phyloP scores from a whole-genome alignment of 1,140 invertebrate genomes.

The Trachymyrmex cornetzi region DNA sequence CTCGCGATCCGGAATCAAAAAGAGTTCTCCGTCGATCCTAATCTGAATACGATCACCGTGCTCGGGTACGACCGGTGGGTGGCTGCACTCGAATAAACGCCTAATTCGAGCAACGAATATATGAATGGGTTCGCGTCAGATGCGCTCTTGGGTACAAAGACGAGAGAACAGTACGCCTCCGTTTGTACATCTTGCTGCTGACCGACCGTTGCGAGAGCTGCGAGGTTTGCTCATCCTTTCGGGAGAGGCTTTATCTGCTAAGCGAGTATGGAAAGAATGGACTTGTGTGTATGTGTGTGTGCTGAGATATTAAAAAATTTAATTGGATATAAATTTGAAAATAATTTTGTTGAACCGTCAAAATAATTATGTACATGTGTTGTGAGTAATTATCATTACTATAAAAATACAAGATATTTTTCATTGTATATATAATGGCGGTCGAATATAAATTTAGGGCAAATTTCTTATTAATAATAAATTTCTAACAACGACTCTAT shows the following conservation, averaged over 20 bases:
- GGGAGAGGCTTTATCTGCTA: constrained; percentile 10
- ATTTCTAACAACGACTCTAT: no score
- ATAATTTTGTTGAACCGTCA: no score
- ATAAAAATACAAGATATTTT: no score
- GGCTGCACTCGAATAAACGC: constrained; percentile 68
- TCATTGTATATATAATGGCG: no score
- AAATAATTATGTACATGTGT: no score
- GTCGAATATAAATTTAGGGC: no score
- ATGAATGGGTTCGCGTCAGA: constrained; percentile 15
- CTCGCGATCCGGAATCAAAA: constrained; percentile 51
- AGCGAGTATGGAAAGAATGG: neutral
- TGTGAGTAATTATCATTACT: no score
- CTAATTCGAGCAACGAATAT: constrained; percentile 57
- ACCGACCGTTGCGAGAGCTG: constrained; percentile 47
- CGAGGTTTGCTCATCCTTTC: constrained; percentile 26
- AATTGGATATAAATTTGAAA: no score
- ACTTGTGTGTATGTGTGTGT: no score
- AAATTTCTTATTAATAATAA: no score
- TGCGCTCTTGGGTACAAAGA: constrained; percentile 37
- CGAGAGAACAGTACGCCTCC: constrained; percentile 15
- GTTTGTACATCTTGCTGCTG: constrained; percentile 50
- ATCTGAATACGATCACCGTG: constrained; percentile 71
- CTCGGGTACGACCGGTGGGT: constrained; percentile 59
- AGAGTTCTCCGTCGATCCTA: constrained; percentile 41
- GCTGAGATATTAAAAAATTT: no score